Conservation (phyloP, 2,888 invertebrate genomes). For the Aproaerema taeniolella region DNA sequence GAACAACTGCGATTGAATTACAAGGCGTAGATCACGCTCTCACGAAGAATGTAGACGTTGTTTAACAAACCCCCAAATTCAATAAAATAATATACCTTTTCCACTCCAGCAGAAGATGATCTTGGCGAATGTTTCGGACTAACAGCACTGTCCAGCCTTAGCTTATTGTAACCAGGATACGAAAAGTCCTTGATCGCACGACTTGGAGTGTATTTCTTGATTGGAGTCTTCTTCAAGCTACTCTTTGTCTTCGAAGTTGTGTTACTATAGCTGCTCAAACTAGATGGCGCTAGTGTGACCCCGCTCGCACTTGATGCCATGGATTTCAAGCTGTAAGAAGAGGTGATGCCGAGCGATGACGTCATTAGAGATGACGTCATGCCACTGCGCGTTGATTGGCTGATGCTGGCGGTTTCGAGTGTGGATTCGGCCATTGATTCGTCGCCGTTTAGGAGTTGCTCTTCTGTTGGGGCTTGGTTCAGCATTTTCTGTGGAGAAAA, state of each 20-base stretch:
- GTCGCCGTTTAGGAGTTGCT: slow-evolving; percentile 51
- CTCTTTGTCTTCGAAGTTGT: slow-evolving; percentile 62
- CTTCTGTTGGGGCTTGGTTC: slow-evolving; percentile 65
- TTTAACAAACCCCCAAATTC: neutral
- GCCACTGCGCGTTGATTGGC: slow-evolving; percentile 49
- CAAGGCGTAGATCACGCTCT: no score
- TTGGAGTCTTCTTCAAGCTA: slow-evolving; percentile 60
- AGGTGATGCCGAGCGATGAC: slow-evolving; percentile 57
- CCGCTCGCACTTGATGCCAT: slow-evolving; percentile 57
- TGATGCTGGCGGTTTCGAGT: slow-evolving; percentile 51
- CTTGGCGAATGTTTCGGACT: slow-evolving; percentile 70
- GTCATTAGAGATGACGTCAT: slow-evolving; percentile 50
- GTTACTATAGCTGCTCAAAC: slow-evolving; percentile 52
- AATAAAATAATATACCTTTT: slow-evolving; percentile 42
- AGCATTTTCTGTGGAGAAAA: slow-evolving; percentile 59
- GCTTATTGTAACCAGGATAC: slow-evolving; percentile 64
- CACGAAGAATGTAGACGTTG: no score
- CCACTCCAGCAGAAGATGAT: slow-evolving; percentile 38
- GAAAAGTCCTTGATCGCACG: slow-evolving; percentile 47
- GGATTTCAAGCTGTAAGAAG: slow-evolving; percentile 62
- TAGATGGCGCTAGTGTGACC: slow-evolving; percentile 60
- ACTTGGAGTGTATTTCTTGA: slow-evolving; percentile 58
- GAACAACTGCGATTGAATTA: no score
- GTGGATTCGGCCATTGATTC: slow-evolving; percentile 44
- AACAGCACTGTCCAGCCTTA: slow-evolving; percentile 66